These are phyloP conservation scores for Addax nasomaculatus DNA, from an alignment of 2,113 vertebrate species.

Conservation along the genomic window DNA sequence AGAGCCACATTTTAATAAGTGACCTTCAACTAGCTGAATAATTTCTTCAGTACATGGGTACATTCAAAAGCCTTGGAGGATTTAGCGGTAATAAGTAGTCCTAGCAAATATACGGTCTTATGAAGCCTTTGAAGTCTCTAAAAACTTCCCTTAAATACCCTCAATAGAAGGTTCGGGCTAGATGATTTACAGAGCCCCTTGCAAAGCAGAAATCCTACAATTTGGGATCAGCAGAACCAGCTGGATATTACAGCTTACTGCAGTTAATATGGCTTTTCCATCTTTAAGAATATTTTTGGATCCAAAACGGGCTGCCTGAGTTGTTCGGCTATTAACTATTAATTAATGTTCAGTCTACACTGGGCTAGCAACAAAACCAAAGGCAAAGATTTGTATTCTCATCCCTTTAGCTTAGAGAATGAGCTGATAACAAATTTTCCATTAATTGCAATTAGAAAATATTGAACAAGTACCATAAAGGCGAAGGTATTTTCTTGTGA, in stretches of 20 bases:
- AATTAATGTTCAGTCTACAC: neutral
- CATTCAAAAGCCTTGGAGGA: conserved; percentile 60
- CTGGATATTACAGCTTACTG: conserved; percentile 11
- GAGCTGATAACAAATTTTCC: neutral
- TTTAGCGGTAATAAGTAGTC: conserved; percentile 62
- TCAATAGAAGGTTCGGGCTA: conserved; percentile 48
- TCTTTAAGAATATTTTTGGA: conserved; percentile 31
- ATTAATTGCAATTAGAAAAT: neutral
- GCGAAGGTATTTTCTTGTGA: neutral
- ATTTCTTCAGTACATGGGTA: conserved; percentile 55
- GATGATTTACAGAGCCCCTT: conserved; percentile 45
- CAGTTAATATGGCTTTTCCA: conserved; percentile 5
- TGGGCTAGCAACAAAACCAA: neutral
- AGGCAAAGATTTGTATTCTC: neutral
- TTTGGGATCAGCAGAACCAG: conserved; percentile 41
- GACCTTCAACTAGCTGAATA: conserved; percentile 66
- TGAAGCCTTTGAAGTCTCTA: conserved; percentile 68
- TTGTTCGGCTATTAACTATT: neutral
- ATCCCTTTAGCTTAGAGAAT: neutral
- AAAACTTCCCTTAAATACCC: conserved; percentile 58
- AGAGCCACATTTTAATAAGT: conserved; percentile 65
- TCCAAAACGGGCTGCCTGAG: neutral
- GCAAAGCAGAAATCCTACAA: conserved; percentile 49
- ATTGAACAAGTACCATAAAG: neutral
- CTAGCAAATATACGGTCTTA: conserved; percentile 45